Evolutionary conservation across 2,888 invertebrate genomes (phyloP), one percentile per base, ranked within the genome.

Genomic region (Tholera decimalis): DNA sequence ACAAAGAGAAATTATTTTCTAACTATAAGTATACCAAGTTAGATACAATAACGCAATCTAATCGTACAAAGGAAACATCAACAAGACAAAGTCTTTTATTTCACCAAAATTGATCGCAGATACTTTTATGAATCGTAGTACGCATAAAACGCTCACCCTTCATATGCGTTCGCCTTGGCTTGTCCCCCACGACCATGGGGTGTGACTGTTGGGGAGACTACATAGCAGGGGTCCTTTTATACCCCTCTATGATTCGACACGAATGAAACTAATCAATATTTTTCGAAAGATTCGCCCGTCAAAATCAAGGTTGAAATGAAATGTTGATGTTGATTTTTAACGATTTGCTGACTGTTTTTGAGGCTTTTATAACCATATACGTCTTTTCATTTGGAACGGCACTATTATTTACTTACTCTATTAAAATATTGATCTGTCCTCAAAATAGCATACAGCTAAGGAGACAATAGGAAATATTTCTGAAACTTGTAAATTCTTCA

Each of bases 251-350:
- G 63, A 80, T 66, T 73, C 77, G 33, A 72, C 59, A 60, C 62
- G 49, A 68, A 63, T 43, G 24, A 74, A 74, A 65, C n/a, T 51
- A 70, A 80, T 80, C 80, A 63, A 80, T 80, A 82, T 56, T 67
- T 69, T 63, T 65, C 56, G 53, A 49, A 66, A 46, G 37, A 55
- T 65, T 65, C 56, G 59, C 76, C 50, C 56, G 39, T 49, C 43
- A 22, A 60, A 49, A 39, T 59, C 56, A 46, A 37, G 55, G 44
- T 54, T 43, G n/a, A 26, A 37, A 26, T 53, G n/a, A n/a, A n/a
- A n/a, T n/a, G n/a, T n/a, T n/a, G n/a, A n/a, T n/a, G n/a, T 44
- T 41, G 20, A 22, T 51, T 47, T 53, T 47, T 28, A 15, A 28
- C 7, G 39, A 20, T 28, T 41, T 2, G 3, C 35, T 62, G 6